Base-by-base conservation (phyloP, 2,888 invertebrate species). In the Drosophila neonasuta region DNA sequence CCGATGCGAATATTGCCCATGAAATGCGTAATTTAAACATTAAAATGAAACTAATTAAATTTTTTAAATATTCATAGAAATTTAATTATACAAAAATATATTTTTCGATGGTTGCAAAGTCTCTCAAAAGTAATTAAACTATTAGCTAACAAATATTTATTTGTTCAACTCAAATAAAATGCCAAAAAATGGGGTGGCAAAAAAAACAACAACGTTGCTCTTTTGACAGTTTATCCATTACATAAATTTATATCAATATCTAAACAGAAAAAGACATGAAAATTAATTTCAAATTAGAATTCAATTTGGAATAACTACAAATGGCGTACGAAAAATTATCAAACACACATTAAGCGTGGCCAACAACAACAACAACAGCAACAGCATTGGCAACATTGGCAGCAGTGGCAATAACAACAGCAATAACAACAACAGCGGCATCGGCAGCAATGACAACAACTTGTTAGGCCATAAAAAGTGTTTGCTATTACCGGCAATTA, bases 401-500 rank as follows among this genome's bases (percentile, higher is more conserved):
- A 24, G 24, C 24, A 24, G 24, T 24, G 24, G 24, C 45, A 55
- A 55, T 44, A 41, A 42, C 41, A 41, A 15, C 11, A 46, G 46
- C 34, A 54, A 29, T 45, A 48, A 36, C 24, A 44, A 45, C 59
- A 44, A 52, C 51, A 42, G 30, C 34, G 44, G n/a, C 54, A 34
- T 30, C 44, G 39, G 46, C 41, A 11, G 46, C 17, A 45, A 67
- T 54, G 29, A 60, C 55, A 68, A 68, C 68, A 73, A 77, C 70
- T 72, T 80, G 79, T 77, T 79, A 72, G 69, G 60, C 70, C 65
- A 74, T 68, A 68, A 77, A 73, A 74, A 77, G 65, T 79, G 62
- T 79, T 68, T 69, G 65, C 74, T 71, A 80, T 80, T 80, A 71
- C 74, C 70, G 63, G 70, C 80, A 80, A 79, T 79, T 80, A 79